These are phyloP conservation scores for Phyllotreta striolata DNA, from an alignment of 2,888 invertebrate genomes.

Conservation along the genomic window DNA sequence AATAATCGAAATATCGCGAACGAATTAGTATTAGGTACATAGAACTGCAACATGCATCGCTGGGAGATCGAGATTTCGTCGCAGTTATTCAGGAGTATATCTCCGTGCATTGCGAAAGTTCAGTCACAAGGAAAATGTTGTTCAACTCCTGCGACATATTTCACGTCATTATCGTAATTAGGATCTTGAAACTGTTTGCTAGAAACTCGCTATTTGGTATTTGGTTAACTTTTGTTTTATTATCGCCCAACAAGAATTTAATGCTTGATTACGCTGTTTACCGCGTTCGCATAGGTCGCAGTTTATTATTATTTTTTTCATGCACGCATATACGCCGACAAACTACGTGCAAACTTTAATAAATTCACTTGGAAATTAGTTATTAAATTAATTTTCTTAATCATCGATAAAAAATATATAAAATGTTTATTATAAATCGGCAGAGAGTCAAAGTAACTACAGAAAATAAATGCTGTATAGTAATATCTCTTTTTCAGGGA, in stretches of 20 bases:
- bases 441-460: too few relatives aligned
- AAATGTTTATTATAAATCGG: too few relatives aligned
- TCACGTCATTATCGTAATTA: slow-evolving; percentile 33
- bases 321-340: neutral
- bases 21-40: too few relatives aligned
- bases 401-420: neutral
- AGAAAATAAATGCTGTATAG: too few relatives aligned
- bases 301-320: too few relatives aligned
- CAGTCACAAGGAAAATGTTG: slow-evolving; percentile 30
- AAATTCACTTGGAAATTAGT: neutral
- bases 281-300: neutral
- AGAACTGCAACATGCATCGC: too few relatives aligned
- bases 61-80: too few relatives aligned
- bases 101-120: slow-evolving; percentile 28
- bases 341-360: too few relatives aligned
- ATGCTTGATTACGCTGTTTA: slow-evolving; percentile 17
- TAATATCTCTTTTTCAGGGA: too few relatives aligned
- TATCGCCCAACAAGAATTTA: slow-evolving; percentile 16
- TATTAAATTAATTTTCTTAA: neutral
- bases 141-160: slow-evolving; percentile 31
- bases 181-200: slow-evolving; percentile 32
- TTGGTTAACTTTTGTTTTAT: slow-evolving; percentile 32
- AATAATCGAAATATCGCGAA: too few relatives aligned
- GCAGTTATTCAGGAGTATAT: slow-evolving; percentile 1
- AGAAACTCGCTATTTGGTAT: slow-evolving; percentile 12